phyloP scores from a whole-genome alignment of 2,113 vertebrate genomes.

The Poecilia latipinna region DNA sequence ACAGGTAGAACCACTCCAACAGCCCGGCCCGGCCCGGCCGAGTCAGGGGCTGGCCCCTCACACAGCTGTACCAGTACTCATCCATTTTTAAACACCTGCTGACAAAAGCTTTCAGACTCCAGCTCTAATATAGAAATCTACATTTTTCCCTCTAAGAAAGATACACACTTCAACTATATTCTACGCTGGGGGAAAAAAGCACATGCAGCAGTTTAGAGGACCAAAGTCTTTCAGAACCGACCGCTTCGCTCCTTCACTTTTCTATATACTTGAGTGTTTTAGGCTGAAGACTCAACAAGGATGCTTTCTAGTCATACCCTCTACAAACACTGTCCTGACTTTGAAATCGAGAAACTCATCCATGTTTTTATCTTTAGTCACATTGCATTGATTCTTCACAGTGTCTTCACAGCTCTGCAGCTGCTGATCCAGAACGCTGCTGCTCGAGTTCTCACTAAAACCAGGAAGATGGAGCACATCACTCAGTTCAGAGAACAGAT shows the following conservation, averaged over 20 bases:
- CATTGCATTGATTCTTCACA: too few species aligned
- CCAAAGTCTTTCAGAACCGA: slow-evolving; percentile 9
- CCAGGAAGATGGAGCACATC: too few species aligned
- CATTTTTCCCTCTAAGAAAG: slow-evolving; percentile 35
- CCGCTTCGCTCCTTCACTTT: slow-evolving; percentile 1
- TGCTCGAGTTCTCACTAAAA: too few species aligned
- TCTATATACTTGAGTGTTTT: slow-evolving; percentile 6
- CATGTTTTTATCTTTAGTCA: too few species aligned
- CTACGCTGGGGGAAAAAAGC: slow-evolving; percentile 59
- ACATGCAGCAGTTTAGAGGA: slow-evolving; percentile 3
- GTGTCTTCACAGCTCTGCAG: too few species aligned
- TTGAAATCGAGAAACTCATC: slow-evolving; percentile 1
- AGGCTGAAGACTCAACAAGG: slow-evolving; percentile 4
- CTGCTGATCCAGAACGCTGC: too few species aligned
- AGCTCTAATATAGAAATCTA: slow-evolving; percentile 44
- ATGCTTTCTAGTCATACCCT: not conserved
- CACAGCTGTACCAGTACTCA: slow-evolving; percentile 55
- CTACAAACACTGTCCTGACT: slow-evolving; percentile 9
- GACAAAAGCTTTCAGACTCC: slow-evolving; percentile 77
- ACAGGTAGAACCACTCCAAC: slow-evolving; percentile 51
- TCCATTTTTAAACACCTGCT: slow-evolving; percentile 75
- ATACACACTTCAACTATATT: slow-evolving; percentile 67
- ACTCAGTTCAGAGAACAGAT: too few species aligned
- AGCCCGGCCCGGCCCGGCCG: not conserved
- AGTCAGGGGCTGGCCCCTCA: slow-evolving; percentile 32